Evolutionary conservation across 37 sponge, comb jelly and placozoan genomes (phyloP).

Genomic region (Lycopodina hypogea): DNA sequence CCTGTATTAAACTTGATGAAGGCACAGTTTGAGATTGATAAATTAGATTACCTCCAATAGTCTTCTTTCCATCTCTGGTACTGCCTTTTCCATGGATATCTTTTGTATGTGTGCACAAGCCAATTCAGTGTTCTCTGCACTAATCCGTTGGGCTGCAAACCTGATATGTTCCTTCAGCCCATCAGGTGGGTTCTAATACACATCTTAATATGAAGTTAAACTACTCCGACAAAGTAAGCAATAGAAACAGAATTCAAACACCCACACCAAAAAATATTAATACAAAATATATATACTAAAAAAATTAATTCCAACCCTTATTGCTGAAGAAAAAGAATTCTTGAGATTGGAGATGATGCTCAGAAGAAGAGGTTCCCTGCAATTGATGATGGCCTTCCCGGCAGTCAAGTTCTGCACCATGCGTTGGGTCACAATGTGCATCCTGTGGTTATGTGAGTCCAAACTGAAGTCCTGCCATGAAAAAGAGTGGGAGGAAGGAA

Average conservation of each 20-base stretch:
- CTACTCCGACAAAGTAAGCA: too few relatives aligned
- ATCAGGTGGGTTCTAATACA: conserved; percentile 44
- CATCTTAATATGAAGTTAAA: too few relatives aligned
- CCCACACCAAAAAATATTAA: too few relatives aligned
- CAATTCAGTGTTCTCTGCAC: conserved; percentile 94
- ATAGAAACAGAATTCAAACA: too few relatives aligned
- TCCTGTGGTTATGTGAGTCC: conserved; percentile 85
- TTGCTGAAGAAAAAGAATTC: conserved; percentile 56
- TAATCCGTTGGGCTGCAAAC: conserved; percentile 75
- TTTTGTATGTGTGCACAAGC: conserved; percentile 98
- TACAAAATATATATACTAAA: neutral
- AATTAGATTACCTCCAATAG: conserved; percentile 64
- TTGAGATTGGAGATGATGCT: conserved; percentile 91
- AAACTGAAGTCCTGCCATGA: conserved; percentile 90
- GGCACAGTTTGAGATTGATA: neutral
- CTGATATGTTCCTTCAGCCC: conserved; percentile 68
- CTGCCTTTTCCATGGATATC: conserved; percentile 91
- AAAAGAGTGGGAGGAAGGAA: neutral
- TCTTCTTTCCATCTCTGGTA: conserved; percentile 94
- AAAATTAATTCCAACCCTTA: conserved; percentile 52
- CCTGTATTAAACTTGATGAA: conserved; percentile 31
- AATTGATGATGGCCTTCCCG: conserved; percentile 98
- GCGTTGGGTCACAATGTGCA: conserved; percentile 90
- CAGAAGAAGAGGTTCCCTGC: conserved; percentile 87
- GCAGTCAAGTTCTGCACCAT: conserved; percentile 98